Evolutionary conservation across 2,888 invertebrate genomes (phyloP).

Genomic region (Drosophila prostipennis): DNA sequence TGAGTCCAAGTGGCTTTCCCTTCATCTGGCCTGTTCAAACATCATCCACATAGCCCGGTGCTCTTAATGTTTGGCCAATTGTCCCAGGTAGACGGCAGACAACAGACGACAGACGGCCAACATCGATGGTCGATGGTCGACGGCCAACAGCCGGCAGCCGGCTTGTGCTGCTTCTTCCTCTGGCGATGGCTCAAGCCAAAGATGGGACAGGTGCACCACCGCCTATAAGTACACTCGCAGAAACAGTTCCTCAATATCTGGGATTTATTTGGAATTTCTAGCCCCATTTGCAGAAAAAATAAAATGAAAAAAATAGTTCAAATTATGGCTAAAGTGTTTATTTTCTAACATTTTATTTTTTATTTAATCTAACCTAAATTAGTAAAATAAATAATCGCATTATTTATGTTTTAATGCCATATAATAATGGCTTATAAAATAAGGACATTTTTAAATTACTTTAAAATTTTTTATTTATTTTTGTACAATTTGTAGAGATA

Average conservation of each 20-base stretch:
- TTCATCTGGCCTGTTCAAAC: conserved; percentile 21
- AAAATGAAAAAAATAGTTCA: too few relatives aligned
- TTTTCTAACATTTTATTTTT: too few relatives aligned
- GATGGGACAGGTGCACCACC: conserved; percentile 29
- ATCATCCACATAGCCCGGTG: conserved; percentile 48
- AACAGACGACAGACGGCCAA: conserved; percentile 31
- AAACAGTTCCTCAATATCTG: background rate
- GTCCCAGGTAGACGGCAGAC: conserved; percentile 38
- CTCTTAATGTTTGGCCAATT: conserved; percentile 40
- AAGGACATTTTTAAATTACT: too few relatives aligned
- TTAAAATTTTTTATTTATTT: too few relatives aligned
- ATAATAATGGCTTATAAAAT: too few relatives aligned
- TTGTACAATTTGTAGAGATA: too few relatives aligned
- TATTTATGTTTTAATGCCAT: too few relatives aligned
- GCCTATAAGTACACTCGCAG: conserved; percentile 9
- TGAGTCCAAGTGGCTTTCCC: background rate
- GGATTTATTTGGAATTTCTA: background rate
- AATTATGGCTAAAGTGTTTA: too few relatives aligned
- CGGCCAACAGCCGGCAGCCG: conserved; percentile 32
- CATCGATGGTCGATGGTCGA: conserved; percentile 10
- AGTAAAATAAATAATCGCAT: too few relatives aligned
- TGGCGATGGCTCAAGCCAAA: conserved; percentile 24
- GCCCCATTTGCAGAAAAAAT: too few relatives aligned
- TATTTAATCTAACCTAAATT: too few relatives aligned
- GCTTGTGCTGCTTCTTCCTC: conserved; percentile 23